A percentile compares a stretch with the other conserved stretches of the same genome.
Conservation (phyloP, 2,113 vertebrate genomes). For the Oreocharis arfaki region DNA sequence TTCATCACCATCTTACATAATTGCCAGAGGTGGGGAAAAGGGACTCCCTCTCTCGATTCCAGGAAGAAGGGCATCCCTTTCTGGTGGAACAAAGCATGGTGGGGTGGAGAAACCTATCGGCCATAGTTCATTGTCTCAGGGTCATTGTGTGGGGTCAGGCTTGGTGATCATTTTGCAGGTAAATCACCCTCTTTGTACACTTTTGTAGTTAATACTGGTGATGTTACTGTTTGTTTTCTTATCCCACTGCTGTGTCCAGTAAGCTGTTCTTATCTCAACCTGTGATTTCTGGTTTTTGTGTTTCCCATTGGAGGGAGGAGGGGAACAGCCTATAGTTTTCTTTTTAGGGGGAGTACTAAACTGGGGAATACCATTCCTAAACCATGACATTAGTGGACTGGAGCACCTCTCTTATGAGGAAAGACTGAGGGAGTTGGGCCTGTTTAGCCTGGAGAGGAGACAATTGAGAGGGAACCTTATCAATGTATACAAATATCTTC, state of each 20-base stretch:
- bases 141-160: background rate
- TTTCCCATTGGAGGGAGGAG: background rate
- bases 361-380: background rate
- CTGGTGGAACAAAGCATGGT: accelerated
- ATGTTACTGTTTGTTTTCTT: background rate
- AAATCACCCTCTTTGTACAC: background rate
- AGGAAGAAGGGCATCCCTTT: background rate
- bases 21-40: background rate
- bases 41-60: background rate
- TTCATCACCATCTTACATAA: background rate
- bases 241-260: background rate
- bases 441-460: background rate
- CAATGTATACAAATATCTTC: background rate
- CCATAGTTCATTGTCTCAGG: accelerated
- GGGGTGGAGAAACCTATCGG: background rate
- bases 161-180: background rate
- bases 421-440: background rate
- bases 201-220: background rate
- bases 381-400: background rate
- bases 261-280: background rate
- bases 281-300: background rate
- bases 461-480: background rate
- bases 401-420: background rate
- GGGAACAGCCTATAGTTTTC: background rate
- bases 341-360: background rate